Conservation (phyloP, 2,888 invertebrate species). For the Lasius fuliginosus region DNA sequence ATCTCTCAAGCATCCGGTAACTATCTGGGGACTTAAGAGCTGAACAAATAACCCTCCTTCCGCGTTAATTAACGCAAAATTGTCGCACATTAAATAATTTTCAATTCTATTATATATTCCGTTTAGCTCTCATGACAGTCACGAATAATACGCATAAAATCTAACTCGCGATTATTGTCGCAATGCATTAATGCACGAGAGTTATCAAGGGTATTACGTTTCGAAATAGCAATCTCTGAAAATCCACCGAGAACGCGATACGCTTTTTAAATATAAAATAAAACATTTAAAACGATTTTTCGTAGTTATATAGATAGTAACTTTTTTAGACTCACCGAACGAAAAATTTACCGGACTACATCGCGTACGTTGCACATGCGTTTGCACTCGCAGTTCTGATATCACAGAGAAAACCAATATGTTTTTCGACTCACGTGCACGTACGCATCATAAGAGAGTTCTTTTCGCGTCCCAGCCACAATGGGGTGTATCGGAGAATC, state of each 20-base stretch:
- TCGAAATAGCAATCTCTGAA: not conserved
- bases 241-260: not conserved
- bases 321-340: slow-evolving; percentile 12
- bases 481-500: slow-evolving; percentile 36
- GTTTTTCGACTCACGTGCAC: slow-evolving; percentile 51
- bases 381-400: slow-evolving; percentile 54
- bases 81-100: slow-evolving; percentile 46
- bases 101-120: slow-evolving; percentile 9
- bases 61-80: slow-evolving; percentile 62
- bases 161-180: not conserved
- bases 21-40: slow-evolving; percentile 45
- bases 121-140: not conserved
- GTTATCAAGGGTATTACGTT: slow-evolving; percentile 17
- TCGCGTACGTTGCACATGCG: slow-evolving; percentile 27
- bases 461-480: slow-evolving; percentile 39
- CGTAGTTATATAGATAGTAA: slow-evolving; percentile 24
- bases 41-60: slow-evolving; percentile 34
- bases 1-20: slow-evolving; percentile 63
- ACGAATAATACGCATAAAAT: slow-evolving; percentile 10
- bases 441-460: slow-evolving; percentile 46
- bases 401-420: slow-evolving; percentile 39
- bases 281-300: slow-evolving; percentile 29
- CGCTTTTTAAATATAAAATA: not conserved
- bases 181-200: slow-evolving; percentile 21
- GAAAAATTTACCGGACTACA: slow-evolving; percentile 35